Evolutionary conservation across 2,888 invertebrate genomes (phyloP), one percentile per base, ranked within the genome.

Genomic region (Anodontia alba): DNA sequence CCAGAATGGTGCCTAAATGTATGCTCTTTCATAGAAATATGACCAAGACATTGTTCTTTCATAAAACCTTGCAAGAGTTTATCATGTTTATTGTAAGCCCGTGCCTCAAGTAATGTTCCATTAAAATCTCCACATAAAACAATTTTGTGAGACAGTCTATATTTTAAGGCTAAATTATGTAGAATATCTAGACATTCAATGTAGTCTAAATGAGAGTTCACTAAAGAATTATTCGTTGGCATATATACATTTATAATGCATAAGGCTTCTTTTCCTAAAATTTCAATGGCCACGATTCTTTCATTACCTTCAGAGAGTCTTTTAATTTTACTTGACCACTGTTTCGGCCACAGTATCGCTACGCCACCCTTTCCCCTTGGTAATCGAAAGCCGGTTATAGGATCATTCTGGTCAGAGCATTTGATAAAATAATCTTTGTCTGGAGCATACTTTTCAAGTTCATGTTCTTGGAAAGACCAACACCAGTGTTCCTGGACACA

Each of bases 401-500:
- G n/a, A n/a, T n/a, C n/a, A n/a, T n/a, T n/a, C n/a, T n/a, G n/a
- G n/a, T n/a, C n/a, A n/a, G n/a, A 67, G 36, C 67, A 67, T 8
- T n/a, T n/a, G 3, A 67, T 67, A 42, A 38, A 36, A 38, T 10
- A 42, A 5, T 67, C 67, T 36, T 67, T 67, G 2, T 67, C 67
- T 31, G 20, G 23, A 8, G 42, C n/a, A 8, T 36, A 15, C 20
- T 67, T 36, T 17, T 10, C 15, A 36, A 67, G 7, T 29, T 67
- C 67, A 5, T 67, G 67, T 7, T 3, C 10, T 23, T 67, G 67
- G 20, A 36, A 67, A 10, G 33, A 33, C 36, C 36, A 67, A 5
- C n/a, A 23, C 67, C 67, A 67, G 36, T 67, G 67, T 67, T 67
- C 67, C 23, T 67, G 67, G 5, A 67, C n/a, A 36, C 67, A 67